A percentile compares a stretch with the other conserved stretches of the same genome.
These are phyloP conservation scores for Mallateleia sp. DNA, from an alignment of 2,888 invertebrate species.

Conservation along the genomic window DNA sequence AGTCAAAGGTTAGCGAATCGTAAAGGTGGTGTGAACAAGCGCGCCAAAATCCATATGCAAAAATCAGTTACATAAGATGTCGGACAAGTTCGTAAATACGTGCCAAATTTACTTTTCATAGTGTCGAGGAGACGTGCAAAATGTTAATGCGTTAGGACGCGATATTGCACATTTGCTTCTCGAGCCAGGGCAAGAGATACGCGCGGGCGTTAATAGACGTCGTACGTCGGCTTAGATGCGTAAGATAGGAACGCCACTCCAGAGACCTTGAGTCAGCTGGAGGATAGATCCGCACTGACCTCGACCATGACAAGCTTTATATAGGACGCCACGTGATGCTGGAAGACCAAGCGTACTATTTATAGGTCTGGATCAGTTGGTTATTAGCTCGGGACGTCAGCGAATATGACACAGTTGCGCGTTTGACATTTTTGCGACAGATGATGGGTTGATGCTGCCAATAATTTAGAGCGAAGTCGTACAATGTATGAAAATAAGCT, in stretches of 20 bases:
- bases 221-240: slow-evolving; percentile 11
- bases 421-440: slow-evolving; percentile 29
- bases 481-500: slow-evolving; percentile 41
- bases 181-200: slow-evolving; percentile 19
- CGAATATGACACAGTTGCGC: slow-evolving; percentile 26
- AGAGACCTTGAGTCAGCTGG: slow-evolving; percentile 69
- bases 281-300: slow-evolving; percentile 48
- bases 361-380: slow-evolving; percentile 45
- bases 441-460: neutral
- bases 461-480: slow-evolving; percentile 10
- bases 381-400: neutral
- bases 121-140: slow-evolving; percentile 31
- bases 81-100: slow-evolving; percentile 48
- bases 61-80: slow-evolving; percentile 60
- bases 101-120: slow-evolving; percentile 70
- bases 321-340: slow-evolving; percentile 44
- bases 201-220: slow-evolving; percentile 40
- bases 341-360: slow-evolving; percentile 44
- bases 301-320: slow-evolving; percentile 63
- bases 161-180: slow-evolving; percentile 24
- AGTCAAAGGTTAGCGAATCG: neutral
- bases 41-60: slow-evolving; percentile 43
- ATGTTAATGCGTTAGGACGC: slow-evolving; percentile 38
- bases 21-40: slow-evolving; percentile 18
- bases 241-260: slow-evolving; percentile 2